These are phyloP conservation scores for Anguilla rostrata DNA, from an alignment of 2,113 vertebrate genomes.

Conservation along the genomic window DNA sequence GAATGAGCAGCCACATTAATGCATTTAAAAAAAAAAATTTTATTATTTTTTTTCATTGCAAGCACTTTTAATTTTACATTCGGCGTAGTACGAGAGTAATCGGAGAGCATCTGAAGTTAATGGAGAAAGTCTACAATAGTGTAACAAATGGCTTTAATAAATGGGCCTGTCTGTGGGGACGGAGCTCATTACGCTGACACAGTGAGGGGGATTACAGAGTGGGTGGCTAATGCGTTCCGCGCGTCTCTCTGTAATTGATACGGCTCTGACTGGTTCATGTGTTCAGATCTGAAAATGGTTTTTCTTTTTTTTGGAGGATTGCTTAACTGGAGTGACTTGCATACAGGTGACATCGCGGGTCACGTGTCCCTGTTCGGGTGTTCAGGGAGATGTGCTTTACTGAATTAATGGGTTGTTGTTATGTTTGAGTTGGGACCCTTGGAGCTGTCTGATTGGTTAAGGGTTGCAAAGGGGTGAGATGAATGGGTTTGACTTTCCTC, in stretches of 20 bases:
- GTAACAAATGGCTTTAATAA: neutral
- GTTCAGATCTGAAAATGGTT: neutral
- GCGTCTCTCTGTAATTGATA: neutral
- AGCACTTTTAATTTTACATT: neutral
- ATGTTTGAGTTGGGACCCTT: no score
- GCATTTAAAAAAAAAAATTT: neutral
- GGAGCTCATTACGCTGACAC: neutral
- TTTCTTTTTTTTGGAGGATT: neutral
- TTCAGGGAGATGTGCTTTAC: neutral
- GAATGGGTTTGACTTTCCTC: neutral
- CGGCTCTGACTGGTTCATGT: neutral
- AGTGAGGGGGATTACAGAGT: neutral
- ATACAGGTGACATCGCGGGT: neutral
- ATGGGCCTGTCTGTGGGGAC: neutral
- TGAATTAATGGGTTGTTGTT: no score
- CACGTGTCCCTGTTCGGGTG: neutral
- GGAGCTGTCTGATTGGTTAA: neutral
- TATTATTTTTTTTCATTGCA: neutral
- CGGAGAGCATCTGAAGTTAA: slow-evolving; percentile 1
- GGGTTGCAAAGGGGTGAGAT: neutral
- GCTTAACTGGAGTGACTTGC: neutral
- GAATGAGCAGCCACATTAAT: neutral
- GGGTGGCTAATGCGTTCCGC: neutral
- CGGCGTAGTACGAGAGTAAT: neutral
- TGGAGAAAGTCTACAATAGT: neutral